Percentiles rank a stretch among this genome's conserved stretches.
Evolutionary conservation across 2,113 vertebrate genomes (phyloP).

Genomic region (Stigmatopora nigra): DNA sequence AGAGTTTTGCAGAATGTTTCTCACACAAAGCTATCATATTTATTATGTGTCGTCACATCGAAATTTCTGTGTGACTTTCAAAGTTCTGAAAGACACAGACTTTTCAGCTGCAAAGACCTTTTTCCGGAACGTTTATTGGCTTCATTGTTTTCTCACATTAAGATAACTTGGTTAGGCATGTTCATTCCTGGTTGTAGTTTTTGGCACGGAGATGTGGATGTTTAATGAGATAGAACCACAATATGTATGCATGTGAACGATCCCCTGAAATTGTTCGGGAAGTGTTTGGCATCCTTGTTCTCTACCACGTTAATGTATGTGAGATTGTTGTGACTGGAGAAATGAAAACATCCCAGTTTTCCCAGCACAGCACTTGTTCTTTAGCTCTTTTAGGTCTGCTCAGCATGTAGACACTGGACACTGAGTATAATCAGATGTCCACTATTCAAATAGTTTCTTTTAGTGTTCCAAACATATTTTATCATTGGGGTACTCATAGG

Average conservation of each 20-base stretch:
- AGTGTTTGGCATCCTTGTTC: conserved; percentile 63
- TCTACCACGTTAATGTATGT: conserved; percentile 45
- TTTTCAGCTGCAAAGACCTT: conserved; percentile 29
- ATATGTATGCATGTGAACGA: conserved; percentile 66
- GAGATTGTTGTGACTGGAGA: conserved; percentile 21
- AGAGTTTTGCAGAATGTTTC: not conserved
- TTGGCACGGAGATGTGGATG: conserved; percentile 47
- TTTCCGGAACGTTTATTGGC: conserved; percentile 43
- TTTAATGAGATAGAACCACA: conserved; percentile 59
- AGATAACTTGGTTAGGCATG: conserved; percentile 29
- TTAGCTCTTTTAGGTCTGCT: conserved; percentile 19
- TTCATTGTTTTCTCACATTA: conserved; percentile 45
- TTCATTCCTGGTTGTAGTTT: conserved; percentile 62
- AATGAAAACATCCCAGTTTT: conserved; percentile 45
- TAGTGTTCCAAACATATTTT: not conserved
- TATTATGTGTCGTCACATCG: not conserved
- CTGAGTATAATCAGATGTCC: conserved; percentile 5
- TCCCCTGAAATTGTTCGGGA: conserved; percentile 57
- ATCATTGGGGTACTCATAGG: not conserved
- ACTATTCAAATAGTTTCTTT: not conserved
- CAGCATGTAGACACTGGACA: not conserved
- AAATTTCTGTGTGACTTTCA: not conserved
- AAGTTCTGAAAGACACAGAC: conserved; percentile 42
- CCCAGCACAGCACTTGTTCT: conserved; percentile 47
- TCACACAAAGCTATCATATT: not conserved